phyloP scores from a whole-genome alignment of 2,888 invertebrate genomes.

The Rhagonycha fulva region DNA sequence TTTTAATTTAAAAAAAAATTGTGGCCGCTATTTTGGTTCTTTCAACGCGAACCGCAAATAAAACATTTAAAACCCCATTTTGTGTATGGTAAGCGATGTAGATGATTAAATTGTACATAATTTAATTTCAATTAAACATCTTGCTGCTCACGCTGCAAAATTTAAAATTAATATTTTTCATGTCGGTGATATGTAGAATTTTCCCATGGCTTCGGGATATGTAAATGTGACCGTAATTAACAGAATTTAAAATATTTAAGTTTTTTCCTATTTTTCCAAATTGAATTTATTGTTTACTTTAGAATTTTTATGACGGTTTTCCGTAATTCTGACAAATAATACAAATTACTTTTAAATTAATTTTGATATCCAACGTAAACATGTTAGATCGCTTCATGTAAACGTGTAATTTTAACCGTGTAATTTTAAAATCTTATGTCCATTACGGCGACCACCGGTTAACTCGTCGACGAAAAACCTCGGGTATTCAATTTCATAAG shows the following conservation, averaged over 20 bases:
- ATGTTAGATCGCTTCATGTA: neutral
- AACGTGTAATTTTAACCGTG: constrained; percentile 20
- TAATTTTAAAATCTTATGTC: constrained; percentile 29
- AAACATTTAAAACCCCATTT: constrained; percentile 13
- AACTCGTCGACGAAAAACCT: constrained; percentile 37
- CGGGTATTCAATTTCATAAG: constrained; percentile 41
- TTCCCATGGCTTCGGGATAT: neutral
- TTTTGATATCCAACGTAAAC: constrained; percentile 8
- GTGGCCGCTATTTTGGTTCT: constrained; percentile 1
- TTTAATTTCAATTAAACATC: constrained; percentile 19
- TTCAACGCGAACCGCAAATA: constrained; percentile 3
- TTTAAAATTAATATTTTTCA: constrained; percentile 1
- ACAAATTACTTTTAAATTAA: neutral
- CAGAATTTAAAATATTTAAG: neutral
- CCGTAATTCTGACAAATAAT: neutral
- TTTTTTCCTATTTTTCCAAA: neutral
- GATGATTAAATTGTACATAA: constrained; percentile 24
- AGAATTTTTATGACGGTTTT: neutral
- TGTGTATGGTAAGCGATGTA: constrained; percentile 17
- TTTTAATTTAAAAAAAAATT: constrained; percentile 15
- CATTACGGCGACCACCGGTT: constrained; percentile 35
- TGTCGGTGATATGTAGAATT: neutral
- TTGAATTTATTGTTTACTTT: neutral
- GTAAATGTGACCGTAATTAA: neutral
- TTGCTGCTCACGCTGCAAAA: neutral